Conservation (phyloP, 2,113 vertebrate genomes). For the Oreochromis tanganicae region DNA sequence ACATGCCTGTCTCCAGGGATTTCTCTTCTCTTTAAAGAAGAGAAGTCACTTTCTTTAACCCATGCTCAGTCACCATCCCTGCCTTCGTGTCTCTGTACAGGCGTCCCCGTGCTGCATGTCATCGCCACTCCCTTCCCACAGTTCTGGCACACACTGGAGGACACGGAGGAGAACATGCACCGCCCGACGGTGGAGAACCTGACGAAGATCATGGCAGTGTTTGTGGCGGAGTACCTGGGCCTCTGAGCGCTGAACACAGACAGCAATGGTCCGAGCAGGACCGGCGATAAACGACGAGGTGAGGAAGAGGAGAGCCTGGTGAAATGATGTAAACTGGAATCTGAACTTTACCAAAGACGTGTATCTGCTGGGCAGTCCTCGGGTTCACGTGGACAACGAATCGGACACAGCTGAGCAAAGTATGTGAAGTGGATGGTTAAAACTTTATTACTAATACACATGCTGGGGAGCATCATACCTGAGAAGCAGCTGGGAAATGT, state of each 20-base stretch:
- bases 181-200: slow-evolving; percentile 82
- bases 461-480: not conserved
- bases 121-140: slow-evolving; percentile 86
- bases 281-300: not conserved
- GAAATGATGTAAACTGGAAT: not conserved
- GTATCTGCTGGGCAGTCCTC: not conserved
- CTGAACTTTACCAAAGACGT: slow-evolving; percentile 26
- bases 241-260: slow-evolving; percentile 44
- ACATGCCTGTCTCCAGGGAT: not conserved
- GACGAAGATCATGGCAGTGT: slow-evolving; percentile 77
- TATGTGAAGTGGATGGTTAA: not conserved
- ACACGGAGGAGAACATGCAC: slow-evolving; percentile 83
- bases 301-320: not conserved
- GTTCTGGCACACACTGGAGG: slow-evolving; percentile 84
- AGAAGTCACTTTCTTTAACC: not conserved
- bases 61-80: not conserved
- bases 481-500: not conserved
- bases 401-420: not conserved
- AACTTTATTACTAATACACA: not conserved
- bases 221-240: slow-evolving; percentile 81
- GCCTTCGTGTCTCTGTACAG: slow-evolving; percentile 27
- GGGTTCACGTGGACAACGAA: not conserved
- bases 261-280: not conserved
- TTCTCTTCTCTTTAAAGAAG: not conserved
- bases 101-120: slow-evolving; percentile 82